These are phyloP conservation scores for Sylvicola fuscatus DNA, from an alignment of 2,888 invertebrate genomes.

Conservation along the genomic window DNA sequence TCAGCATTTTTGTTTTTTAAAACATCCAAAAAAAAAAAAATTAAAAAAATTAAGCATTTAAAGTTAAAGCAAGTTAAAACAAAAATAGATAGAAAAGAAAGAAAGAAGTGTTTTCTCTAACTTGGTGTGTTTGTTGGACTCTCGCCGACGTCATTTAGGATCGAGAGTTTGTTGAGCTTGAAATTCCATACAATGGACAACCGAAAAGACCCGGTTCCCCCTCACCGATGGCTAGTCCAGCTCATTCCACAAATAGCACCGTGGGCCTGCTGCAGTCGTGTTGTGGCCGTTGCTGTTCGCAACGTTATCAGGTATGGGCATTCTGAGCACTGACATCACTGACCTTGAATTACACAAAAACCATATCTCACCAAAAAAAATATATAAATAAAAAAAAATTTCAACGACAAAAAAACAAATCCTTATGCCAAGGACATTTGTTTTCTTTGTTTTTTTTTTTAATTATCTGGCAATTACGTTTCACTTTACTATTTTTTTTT, in stretches of 20 bases:
- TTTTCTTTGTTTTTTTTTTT: no score
- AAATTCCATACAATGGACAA: slow-evolving; percentile 84
- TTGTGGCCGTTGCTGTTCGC: slow-evolving; percentile 66
- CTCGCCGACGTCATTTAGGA: slow-evolving; percentile 37
- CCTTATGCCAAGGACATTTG: no score
- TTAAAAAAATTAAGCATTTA: no score
- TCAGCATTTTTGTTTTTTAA: no score
- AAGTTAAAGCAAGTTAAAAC: neutral
- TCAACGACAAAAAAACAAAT: no score
- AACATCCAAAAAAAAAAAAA: no score
- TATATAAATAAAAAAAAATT: no score
- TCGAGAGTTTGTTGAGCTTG: slow-evolving; percentile 91
- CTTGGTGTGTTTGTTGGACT: slow-evolving; percentile 1
- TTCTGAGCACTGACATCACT: no score
- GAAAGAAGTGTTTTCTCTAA: slow-evolving; percentile 1
- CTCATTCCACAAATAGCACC: slow-evolving; percentile 58
- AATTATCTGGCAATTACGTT: no score
- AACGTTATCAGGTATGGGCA: slow-evolving; percentile 62
- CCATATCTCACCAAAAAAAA: no score
- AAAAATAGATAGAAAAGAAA: neutral
- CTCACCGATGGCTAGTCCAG: slow-evolving; percentile 69
- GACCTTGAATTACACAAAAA: no score
- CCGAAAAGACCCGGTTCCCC: slow-evolving; percentile 81
- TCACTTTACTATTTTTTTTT: no score
- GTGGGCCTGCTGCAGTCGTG: slow-evolving; percentile 56